Base-by-base conservation (phyloP, 2,888 invertebrate species). In the Lasioglossum malachurum region DNA sequence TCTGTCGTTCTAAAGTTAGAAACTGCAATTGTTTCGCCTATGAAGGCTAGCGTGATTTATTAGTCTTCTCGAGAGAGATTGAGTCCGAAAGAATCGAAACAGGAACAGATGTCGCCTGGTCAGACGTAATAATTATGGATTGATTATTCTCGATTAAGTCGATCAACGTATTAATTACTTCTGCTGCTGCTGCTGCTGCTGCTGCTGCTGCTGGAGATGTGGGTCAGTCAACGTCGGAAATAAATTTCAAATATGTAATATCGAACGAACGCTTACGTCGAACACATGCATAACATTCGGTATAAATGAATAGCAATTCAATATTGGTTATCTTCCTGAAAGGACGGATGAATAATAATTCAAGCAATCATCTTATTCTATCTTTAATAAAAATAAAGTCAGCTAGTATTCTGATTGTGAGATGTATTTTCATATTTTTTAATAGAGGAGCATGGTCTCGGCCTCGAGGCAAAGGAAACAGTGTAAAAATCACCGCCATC, bases 111-210 rank as follows among this genome's bases (percentile, higher is more conserved):
- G 86, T 75, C 49, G n/a, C 75, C 46, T 44, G 41, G 19, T 27
- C 49, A 16, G 79, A 74, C 35, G 44, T 84, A 82, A 80, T 89
- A 88, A 89, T 87, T 89, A 90, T 78, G 83, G 88, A 92, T 91
- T 90, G 91, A 92, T 92, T 88, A 91, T 91, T 90, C 88, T 83
- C 92, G 92, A 92, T 93, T 93, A 92, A 89, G 87, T 88, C 85
- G 79, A 83, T 87, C 71, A 80, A 27, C 69, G 53, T 79, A 80
- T 80, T 80, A 80, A 75, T 86, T 86, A 75, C 41, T 53, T 27
- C 72, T 67, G 31, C 31, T 31, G 31, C 31, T 31, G 31, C 31
- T 31, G 31, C 31, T 31, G 31, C 31, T 31, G n/a, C n/a, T 35
- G 35, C 35, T 35, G 35, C 35, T 35, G 69, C 67, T 73, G 38